Evolutionary conservation across 1,140 invertebrate genomes (phyloP).

Genomic region (Papilio helenus): DNA sequence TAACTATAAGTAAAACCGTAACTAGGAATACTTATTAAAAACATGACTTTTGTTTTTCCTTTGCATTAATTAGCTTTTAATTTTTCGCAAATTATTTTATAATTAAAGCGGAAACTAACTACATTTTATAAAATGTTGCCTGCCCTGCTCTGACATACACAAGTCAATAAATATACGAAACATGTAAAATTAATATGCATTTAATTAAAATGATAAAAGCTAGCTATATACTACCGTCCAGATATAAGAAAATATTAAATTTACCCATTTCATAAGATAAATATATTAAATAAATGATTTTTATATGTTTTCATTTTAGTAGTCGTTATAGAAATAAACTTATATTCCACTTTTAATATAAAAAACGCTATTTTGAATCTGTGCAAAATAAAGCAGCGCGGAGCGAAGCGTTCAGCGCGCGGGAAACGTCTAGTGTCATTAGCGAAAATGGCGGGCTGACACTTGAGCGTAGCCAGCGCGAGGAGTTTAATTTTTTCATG

Average conservation of each 20-base stretch:
- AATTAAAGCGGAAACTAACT: background rate
- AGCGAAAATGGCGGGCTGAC: conserved; percentile 59
- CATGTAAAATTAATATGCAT: conserved; percentile 17
- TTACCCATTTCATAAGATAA: conserved; percentile 15
- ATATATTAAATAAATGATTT: conserved; percentile 34
- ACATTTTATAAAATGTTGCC: background rate
- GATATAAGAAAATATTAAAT: conserved; percentile 7
- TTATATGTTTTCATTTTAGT: conserved; percentile 49
- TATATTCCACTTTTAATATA: conserved; percentile 49
- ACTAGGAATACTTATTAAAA: background rate
- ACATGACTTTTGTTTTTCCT: background rate
- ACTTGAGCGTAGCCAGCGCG: conserved; percentile 67
- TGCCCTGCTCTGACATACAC: background rate
- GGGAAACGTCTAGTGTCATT: conserved; percentile 71
- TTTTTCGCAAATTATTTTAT: background rate
- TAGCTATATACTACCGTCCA: background rate
- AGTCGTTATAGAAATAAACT: conserved; percentile 63
- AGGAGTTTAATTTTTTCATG: conserved; percentile 64
- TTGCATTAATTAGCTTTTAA: background rate
- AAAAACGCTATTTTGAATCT: conserved; percentile 39
- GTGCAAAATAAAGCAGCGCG: conserved; percentile 41
- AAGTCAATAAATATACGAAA: background rate
- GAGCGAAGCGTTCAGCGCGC: conserved; percentile 47
- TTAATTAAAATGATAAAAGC: conserved; percentile 21
- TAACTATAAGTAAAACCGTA: too few species aligned